Evolutionary conservation across 2,888 invertebrate genomes (phyloP).

Genomic region (Cerastis rubricosa): DNA sequence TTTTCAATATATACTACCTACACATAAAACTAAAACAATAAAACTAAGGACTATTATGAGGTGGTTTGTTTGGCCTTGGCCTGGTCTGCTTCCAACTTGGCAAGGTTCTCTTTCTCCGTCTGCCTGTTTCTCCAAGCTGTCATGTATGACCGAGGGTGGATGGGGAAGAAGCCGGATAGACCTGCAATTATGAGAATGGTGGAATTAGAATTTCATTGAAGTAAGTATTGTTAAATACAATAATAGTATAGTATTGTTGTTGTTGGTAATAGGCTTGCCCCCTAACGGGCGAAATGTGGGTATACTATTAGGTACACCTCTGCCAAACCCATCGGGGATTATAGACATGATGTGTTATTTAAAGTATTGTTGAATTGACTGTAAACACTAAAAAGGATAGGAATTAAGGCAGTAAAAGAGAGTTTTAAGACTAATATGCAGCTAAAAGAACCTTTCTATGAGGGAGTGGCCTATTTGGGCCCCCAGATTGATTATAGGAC

Average conservation of each 20-base stretch:
- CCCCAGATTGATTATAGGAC: background rate
- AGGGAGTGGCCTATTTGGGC: background rate
- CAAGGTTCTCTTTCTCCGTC: constrained; percentile 74
- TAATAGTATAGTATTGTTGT: no score
- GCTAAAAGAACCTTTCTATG: background rate
- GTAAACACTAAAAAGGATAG: background rate
- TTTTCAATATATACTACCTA: constrained; percentile 44
- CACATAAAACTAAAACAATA: constrained; percentile 38
- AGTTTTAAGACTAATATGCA: no score
- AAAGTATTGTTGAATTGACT: background rate
- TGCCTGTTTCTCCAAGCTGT: constrained; percentile 94
- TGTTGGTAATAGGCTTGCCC: no score
- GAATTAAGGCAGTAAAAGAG: background rate
- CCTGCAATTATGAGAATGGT: constrained; percentile 83
- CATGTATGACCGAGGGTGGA: constrained; percentile 96
- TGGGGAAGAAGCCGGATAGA: constrained; percentile 95
- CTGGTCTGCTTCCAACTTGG: constrained; percentile 77
- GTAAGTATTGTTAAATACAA: background rate
- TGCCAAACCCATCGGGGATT: no score
- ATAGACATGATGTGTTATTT: no score
- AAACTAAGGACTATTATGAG: constrained; percentile 61
- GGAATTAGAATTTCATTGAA: background rate
- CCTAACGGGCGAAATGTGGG: no score
- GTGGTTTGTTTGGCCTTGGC: constrained; percentile 69
- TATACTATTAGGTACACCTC: no score